phyloP scores from a whole-genome alignment of 1,140 invertebrate species.

The Luehdorfia chinensis region DNA sequence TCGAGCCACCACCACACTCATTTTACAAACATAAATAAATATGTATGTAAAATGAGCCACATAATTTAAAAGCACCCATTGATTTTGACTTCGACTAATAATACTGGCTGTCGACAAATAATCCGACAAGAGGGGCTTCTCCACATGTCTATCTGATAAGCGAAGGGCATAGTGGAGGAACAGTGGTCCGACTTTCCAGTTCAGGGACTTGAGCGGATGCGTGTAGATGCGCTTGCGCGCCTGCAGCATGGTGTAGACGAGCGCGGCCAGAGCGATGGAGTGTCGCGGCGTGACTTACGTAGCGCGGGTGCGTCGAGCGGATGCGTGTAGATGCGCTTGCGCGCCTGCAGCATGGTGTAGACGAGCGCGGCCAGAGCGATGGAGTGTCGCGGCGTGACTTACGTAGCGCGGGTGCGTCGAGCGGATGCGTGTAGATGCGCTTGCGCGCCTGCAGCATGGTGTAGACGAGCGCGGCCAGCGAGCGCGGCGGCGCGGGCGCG shows the following conservation, averaged over 20 bases:
- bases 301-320: constrained; percentile 38
- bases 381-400: no score
- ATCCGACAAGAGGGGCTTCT: no score
- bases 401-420: constrained; percentile 34
- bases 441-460: constrained; percentile 89
- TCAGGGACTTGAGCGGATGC: constrained; percentile 55
- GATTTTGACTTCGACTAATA: no score
- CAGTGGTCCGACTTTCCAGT: no score
- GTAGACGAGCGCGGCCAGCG: constrained; percentile 91
- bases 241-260: constrained; percentile 91
- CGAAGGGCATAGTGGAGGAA: no score
- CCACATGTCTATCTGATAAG: no score
- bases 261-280: constrained; percentile 89
- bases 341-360: constrained; percentile 90
- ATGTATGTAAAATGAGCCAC: no score
- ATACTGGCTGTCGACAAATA: no score
- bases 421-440: constrained; percentile 68
- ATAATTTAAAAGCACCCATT: background rate
- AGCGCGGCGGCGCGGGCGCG: constrained; percentile 85
- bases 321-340: constrained; percentile 77
- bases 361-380: constrained; percentile 92
- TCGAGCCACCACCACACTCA: no score
- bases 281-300: constrained; percentile 22
- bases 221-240: constrained; percentile 81
- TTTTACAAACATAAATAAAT: no score